Evolutionary conservation across 2,113 vertebrate species (phyloP), one percentile per base, ranked within the genome.

Genomic region (Atherinomorus stipes): DNA sequence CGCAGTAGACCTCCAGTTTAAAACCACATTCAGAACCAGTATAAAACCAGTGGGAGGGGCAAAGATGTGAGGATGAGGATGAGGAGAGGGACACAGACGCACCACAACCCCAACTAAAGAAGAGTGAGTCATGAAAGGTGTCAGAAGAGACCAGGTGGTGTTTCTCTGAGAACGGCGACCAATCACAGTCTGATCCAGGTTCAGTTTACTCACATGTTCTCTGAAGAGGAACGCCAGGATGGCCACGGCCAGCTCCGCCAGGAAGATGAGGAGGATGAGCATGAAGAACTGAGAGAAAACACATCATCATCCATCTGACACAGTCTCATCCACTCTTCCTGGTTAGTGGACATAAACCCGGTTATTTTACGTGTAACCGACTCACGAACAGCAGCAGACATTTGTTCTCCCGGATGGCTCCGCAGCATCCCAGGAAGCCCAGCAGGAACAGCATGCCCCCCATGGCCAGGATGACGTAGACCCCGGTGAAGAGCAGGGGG

Each of bases 401-500:
- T 82, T 95, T 97, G 92, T 96, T 98, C 92, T 98, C 97, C 0
- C 96, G 93, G 87, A 97, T 94, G 63, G 97, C 96, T 7, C 96
- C 97, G 0, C 96, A 98, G 94, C 97, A 98, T 88, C 97, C 97
- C 7, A 98, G 94, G 89, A 98, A 98, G 44, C 97, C 97, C 7
- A 98, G 95, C 78, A 98, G 94, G 51, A 98, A 98, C 4, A 98
- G 94, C 94, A 98, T 90, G 4, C 89, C 91, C 5, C 97, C 97
- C 96, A 97, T 94, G 19, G 95, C 95, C 94, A 98, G 91, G 88
- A 98, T 90, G 81, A 96, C 91, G 84, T 97, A 98, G 0, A 95
- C 94, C 0, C 96, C 97, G 0, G 95, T 96, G 93, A 97, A 94
- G 75, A 98, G 94, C 71, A 98, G 90, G 0, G 97, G 95, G 87